Percentiles rank a stretch among this genome's conserved stretches.
Conservation (phyloP, 2,888 invertebrate genomes). For the Dendrolimus pini region DNA sequence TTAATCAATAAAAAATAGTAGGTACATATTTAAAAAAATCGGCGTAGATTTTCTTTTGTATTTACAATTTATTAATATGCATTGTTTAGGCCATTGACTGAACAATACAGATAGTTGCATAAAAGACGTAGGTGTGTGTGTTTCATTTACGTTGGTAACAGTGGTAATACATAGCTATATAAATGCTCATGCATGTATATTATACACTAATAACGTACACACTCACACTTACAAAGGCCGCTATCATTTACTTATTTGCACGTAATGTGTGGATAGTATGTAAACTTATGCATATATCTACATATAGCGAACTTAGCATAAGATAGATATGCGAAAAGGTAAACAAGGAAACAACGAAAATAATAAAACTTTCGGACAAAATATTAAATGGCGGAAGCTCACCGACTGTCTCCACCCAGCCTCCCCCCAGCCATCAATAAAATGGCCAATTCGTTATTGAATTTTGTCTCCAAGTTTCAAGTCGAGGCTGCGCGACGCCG, state of each 20-base stretch:
- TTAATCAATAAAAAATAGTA: too few species aligned
- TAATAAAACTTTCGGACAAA: constrained; percentile 35
- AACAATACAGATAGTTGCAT: constrained; percentile 17
- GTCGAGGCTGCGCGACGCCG: constrained; percentile 70
- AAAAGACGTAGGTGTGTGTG: constrained; percentile 12
- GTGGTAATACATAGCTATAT: constrained; percentile 9
- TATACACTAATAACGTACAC: constrained; percentile 6
- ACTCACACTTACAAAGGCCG: constrained; percentile 6
- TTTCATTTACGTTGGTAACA: constrained; percentile 14
- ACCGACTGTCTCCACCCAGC: constrained; percentile 69
- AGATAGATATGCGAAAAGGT: constrained; percentile 30
- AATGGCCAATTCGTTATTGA: constrained; percentile 77
- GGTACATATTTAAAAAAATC: too few species aligned
- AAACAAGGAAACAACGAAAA: constrained; percentile 44
- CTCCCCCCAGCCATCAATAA: constrained; percentile 75
- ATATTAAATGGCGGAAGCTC: constrained; percentile 69
- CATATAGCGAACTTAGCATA: constrained; percentile 23
- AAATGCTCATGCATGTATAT: constrained; percentile 13
- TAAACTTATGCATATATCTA: constrained; percentile 15
- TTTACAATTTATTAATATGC: background rate
- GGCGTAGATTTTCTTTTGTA: too few species aligned
- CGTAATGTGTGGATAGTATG: constrained; percentile 12
- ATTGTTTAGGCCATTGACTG: constrained; percentile 25
- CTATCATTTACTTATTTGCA: constrained; percentile 25
- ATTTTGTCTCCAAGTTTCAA: constrained; percentile 68